Evolutionary conservation across 37 sponge, comb jelly and placozoan genomes (phyloP), one percentile per base, ranked within the genome.

Genomic region (Beroe forskalii): DNA sequence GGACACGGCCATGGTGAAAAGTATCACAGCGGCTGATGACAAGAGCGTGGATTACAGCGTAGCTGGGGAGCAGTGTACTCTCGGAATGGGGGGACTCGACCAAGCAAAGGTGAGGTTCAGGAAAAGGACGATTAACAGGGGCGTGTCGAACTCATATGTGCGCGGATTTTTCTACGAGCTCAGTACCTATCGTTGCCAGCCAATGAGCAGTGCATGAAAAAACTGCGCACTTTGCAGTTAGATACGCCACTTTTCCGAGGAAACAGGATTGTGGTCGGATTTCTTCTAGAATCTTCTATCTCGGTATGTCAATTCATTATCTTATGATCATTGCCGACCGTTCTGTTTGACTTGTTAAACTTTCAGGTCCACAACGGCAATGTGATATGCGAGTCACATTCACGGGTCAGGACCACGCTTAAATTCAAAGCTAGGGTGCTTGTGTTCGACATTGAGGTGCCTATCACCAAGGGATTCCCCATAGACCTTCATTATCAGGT

Each of bases 391-490:
- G 91, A 76, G 60, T 76, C 90, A 0, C 91, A 93, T 0, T 19
- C 91, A 1, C 94, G 94, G 27, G 93, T 93, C 12, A 91, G 67
- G 67, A 90, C 93, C n/a, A 90, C 94, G 37, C 92, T 83, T 0
- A 80, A 40, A 24, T 90, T 99, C 32, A 67, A 91, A 61, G 97
- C 96, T 17, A 67, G 96, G 36, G 89, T 96, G 39, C 92, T 96
- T 22, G 93, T 95, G 27, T 94, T 99, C 83, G 91, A 94, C 61
- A 94, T 94, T 22, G 95, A 93, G 6, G 55, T 92, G n/a, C 96
- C 99, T 6, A 96, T 99, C 89, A 99, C 99, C 2, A 90, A 67
- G 8, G 99, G 99, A 67, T 96, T 92, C 62, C 94, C 97, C 9
- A 44, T 80, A 17, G 86, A 80, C 20, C 86, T 80, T 80, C 86